Evolutionary conservation across 2,113 vertebrate species (phyloP), one percentile per base, ranked within the genome.

Genomic region (Sylvietta virens): DNA sequence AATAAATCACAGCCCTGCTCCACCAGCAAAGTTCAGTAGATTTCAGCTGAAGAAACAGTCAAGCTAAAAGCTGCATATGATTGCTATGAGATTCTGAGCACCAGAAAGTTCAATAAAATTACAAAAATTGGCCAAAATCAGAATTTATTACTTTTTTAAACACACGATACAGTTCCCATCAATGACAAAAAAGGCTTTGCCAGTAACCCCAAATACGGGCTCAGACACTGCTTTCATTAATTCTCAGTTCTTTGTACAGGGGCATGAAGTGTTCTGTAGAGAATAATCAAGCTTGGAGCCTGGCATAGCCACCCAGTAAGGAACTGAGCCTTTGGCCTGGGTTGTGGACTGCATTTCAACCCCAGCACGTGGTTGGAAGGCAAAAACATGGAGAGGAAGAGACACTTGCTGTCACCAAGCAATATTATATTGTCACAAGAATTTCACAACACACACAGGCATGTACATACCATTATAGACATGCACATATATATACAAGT

Each of bases 1-100:
- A 93, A 69, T 77, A 81, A 87, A 82, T 69, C 61, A 74, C 51
- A 94, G 64, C 13, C 15, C 30, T 70, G 47, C 26, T 81, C 64
- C 47, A 44, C 12, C 56, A 81, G 45, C 39, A 77, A 64, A 82
- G 48, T 78, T 44, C 56, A 79, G 78, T 19, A 56, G 20, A 67
- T 51, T 87, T 92, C 24, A 91, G 69, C 27, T 48, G 47, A 92
- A 73, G 37, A 80, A 72, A 47, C 5, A 39, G 37, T 31, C 37
- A 66, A 30, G 18, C 42, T 88, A 81, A 86, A 86, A 92, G 15
- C 37, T 72, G 23, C 7, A 48, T 56, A 33, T n/a, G 33, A 80
- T 14, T 60, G 47, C 92, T 87, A 54, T n/a, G 44, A 86, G 18
- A 86, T 69, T 76, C 42, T 48, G 60, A 92, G 28, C 27, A 78